These are phyloP conservation scores for Polypedilum pembai DNA, from an alignment of 1,140 invertebrate genomes.

Conservation along the genomic window DNA sequence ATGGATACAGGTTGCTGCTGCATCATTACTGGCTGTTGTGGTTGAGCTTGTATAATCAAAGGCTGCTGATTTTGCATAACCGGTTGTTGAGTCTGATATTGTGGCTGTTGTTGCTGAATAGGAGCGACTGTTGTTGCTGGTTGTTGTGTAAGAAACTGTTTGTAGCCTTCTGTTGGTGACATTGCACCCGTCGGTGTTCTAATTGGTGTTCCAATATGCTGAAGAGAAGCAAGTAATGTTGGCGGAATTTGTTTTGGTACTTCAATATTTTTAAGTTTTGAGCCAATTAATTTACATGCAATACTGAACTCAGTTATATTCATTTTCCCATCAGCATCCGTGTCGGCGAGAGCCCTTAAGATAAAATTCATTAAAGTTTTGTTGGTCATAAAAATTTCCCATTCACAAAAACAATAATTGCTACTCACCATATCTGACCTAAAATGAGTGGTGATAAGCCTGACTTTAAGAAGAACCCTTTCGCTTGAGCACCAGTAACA, in stretches of 20 bases:
- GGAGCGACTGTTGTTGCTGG: background rate
- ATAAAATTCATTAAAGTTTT: slow-evolving; percentile 28
- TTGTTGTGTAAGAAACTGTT: slow-evolving; percentile 25
- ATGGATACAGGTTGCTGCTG: slow-evolving; percentile 34
- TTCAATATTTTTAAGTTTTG: slow-evolving; percentile 86
- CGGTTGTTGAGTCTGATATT: slow-evolving; percentile 35
- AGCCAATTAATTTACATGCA: slow-evolving; percentile 93
- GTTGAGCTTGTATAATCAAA: slow-evolving; percentile 36
- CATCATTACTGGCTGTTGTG: slow-evolving; percentile 33
- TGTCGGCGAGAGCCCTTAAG: slow-evolving; percentile 81
- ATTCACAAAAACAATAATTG: slow-evolving; percentile 23
- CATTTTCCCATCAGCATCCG: slow-evolving; percentile 94
- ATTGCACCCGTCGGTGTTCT: slow-evolving; percentile 40
- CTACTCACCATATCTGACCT: slow-evolving; percentile 85
- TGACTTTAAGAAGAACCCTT: slow-evolving; percentile 87
- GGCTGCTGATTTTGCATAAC: slow-evolving; percentile 36
- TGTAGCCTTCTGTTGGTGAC: slow-evolving; percentile 38
- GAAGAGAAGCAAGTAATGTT: slow-evolving; percentile 58
- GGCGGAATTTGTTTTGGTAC: slow-evolving; percentile 79
- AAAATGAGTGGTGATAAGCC: slow-evolving; percentile 79
- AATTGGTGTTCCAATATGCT: slow-evolving; percentile 41
- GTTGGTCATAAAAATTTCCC: background rate
- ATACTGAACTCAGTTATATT: slow-evolving; percentile 95
- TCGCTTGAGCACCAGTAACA: slow-evolving; percentile 89
- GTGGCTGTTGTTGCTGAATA: slow-evolving; percentile 28